Evolutionary conservation across 2,888 invertebrate genomes (phyloP), one percentile per base, ranked within the genome.

Genomic region (Epistrophe eligans): DNA sequence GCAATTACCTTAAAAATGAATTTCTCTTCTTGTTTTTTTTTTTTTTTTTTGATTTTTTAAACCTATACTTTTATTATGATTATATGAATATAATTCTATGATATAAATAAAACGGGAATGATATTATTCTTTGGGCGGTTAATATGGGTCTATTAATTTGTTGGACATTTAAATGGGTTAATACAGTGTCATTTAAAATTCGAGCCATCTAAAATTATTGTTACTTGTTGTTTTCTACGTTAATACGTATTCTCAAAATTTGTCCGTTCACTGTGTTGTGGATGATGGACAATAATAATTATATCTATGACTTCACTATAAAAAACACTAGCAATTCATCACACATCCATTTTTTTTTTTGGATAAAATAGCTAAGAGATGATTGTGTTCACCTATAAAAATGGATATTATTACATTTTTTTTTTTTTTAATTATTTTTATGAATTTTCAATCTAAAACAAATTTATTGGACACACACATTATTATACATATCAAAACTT

Each of bases 351-450:
- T 15, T 55, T 77, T 77, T 24, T 15, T 55, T 77, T 77, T 85
- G 73, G 73, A 81, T 52, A 77, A 62, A 62, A 77, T 55, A 38
- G 5, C 81, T 85, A 85, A 74, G n/a, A 82, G 82, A 84, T 84
- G 84, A 74, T 79, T 85, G 82, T 85, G 71, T 82, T 82, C 85
- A 85, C 82, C 85, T 82, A 82, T 82, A 48, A 64, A 79, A 55
- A 38, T 70, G 52, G 52, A 55, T 35, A 84, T 67, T 72, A 66
- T 35, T 73, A 76, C 11, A 57, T 32, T 74, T 57, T 74, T 73
- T n/a, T n/a, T n/a, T n/a, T n/a, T n/a, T n/a, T n/a, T n/a, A n/a
- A n/a, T n/a, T n/a, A n/a, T n/a, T n/a, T 52, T 35, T 43, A 58
- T 38, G 24, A 57, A 50, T 70, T 52, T 57, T 66, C 10, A 28